Base-by-base conservation (phyloP, 1,140 invertebrate species). In the Saccostrea cuccullata region DNA sequence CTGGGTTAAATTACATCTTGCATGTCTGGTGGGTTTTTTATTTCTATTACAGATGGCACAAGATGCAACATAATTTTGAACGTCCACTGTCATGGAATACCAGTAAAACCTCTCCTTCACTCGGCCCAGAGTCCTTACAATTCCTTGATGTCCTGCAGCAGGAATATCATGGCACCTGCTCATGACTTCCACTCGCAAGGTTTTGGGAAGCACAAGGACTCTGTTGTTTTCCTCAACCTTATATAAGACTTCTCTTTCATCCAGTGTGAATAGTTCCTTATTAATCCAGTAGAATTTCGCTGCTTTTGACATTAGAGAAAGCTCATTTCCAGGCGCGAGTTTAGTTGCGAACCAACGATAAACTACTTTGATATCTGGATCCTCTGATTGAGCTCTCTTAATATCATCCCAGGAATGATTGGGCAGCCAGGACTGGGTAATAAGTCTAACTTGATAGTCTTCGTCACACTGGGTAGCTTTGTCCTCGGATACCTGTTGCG, bases 21-120 rank as follows among this genome's bases (percentile, higher is more conserved):
- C 86, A 55, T 56, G 56, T 20, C 86, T 20, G n/a, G n/a, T n/a
- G n/a, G 67, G 36, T 84, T 88, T 86, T 67, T 88, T 90, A 40
- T 86, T 88, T n/a, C 36, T 13, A 55, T 86, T 88, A 60, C 89
- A 90, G 8, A 55, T 12, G 1, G 55, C 40, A 58, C 89, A 90
- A n/a, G 87, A 83, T n/a, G 55, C 82, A 55, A 90, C 85, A 73
- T 30, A 88, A 2, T 26, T n/a, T 17, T 88, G n/a, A 15, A 88
- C 73, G 55, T 90, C 89, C 67, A 40, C n/a, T 20, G 64, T n/a
- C 83, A 87, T 56, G 23, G 55, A 11, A 87, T 87, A 84, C 86
- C 88, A 89, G 40, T 84, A 85, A 55, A 60, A 86, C 23, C 82
- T 70, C 30, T 23, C 8, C 60, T 84, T 87, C 17, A 84, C 3